A percentile compares a stretch with the other conserved stretches of the same genome.
These are phyloP conservation scores for Latheticus oryzae DNA, from an alignment of 2,888 invertebrate species.

Conservation along the genomic window DNA sequence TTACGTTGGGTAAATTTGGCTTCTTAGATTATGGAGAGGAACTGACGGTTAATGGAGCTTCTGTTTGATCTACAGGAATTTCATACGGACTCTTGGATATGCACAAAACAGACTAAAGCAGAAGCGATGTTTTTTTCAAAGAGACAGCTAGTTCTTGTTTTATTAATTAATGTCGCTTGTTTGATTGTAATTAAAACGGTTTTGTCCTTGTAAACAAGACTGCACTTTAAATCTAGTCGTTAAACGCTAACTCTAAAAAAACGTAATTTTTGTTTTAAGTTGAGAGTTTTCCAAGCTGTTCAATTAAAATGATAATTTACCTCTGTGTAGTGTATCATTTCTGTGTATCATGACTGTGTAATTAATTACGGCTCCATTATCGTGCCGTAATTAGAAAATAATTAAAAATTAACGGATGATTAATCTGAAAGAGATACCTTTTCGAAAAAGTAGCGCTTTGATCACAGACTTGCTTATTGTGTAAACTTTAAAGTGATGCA, in stretches of 20 bases:
- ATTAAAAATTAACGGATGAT: constrained; percentile 31
- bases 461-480: background rate
- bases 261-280: constrained; percentile 10
- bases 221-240: too few species aligned
- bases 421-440: constrained; percentile 6
- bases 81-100: too few species aligned
- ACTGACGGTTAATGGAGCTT: too few species aligned
- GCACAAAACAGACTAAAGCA: background rate
- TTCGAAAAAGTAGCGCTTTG: constrained; percentile 5
- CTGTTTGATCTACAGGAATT: too few species aligned
- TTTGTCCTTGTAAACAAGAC: too few species aligned
- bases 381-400: constrained; percentile 21
- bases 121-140: background rate
- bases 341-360: constrained; percentile 7
- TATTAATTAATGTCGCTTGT: background rate
- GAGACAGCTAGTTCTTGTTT: background rate
- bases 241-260: too few species aligned
- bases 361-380: constrained; percentile 24
- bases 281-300: constrained; percentile 7
- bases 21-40: constrained; percentile 3
- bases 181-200: too few species aligned
- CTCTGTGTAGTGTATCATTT: constrained; percentile 21
- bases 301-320: constrained; percentile 29
- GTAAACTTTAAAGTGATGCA: constrained; percentile 7
- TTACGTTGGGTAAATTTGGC: constrained; percentile 1